These are phyloP conservation scores for Helicoverpa zea DNA, from an alignment of 1,140 invertebrate genomes.

Conservation along the genomic window DNA sequence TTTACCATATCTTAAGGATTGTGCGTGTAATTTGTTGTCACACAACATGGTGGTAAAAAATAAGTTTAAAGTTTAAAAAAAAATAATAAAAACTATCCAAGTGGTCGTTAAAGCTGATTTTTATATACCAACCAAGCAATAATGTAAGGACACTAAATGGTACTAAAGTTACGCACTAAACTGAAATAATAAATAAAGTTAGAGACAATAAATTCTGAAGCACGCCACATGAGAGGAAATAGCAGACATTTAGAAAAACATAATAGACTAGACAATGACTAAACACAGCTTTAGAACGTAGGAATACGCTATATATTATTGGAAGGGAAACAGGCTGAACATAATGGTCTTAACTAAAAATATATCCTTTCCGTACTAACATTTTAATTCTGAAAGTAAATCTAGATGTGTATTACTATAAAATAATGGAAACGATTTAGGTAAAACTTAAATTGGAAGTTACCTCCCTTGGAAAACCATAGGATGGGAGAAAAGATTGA, in stretches of 20 bases:
- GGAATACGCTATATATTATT: background rate
- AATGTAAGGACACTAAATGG: constrained; percentile 15
- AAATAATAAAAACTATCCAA: background rate
- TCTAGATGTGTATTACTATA: no score
- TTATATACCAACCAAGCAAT: constrained; percentile 1
- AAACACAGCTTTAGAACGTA: constrained; percentile 4
- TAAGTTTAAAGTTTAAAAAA: no score
- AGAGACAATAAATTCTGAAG: constrained; percentile 4
- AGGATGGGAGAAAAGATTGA: no score
- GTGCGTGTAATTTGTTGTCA: background rate
- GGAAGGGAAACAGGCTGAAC: background rate
- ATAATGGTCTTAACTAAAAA: background rate
- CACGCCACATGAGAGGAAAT: constrained; percentile 17
- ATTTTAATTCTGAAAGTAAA: no score
- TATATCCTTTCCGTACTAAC: background rate
- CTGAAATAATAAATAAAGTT: constrained; percentile 7
- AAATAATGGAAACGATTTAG: background rate
- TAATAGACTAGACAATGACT: constrained; percentile 20
- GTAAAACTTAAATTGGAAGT: no score
- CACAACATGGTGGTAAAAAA: background rate
- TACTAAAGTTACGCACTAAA: background rate
- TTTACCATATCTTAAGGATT: background rate
- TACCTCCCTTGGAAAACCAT: no score
- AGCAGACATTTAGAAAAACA: constrained; percentile 14
- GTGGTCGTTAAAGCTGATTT: background rate